Base-by-base conservation (phyloP, 2,888 invertebrate species). In the Drosophila prostipennis region DNA sequence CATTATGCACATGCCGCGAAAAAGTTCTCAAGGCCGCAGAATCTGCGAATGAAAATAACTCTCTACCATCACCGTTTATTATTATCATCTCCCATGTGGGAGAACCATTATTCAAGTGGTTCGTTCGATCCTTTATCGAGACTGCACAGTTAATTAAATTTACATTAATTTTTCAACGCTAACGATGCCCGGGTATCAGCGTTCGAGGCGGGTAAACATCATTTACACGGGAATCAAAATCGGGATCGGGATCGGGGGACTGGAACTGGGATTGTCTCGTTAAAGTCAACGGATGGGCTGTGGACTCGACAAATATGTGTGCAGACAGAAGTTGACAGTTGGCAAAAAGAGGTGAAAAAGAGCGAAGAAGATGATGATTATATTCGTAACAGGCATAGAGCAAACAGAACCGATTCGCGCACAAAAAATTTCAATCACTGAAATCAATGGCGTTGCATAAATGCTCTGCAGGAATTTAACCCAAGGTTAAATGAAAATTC, bases 111-210 rank as follows among this genome's bases (percentile, higher is more conserved):
- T 42, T 48, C 37, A 26, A 40, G 23, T 19, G 37, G 2, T 2
- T 45, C 26, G 2, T 2, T 45, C 26, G 23, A 45, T 46, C 63
- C 56, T 61, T 53, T 52, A 67, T 58, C 52, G 52, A 59, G 45
- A 6, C 39, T 29, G 42, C 34, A 48, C 51, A 77, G 70, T 85
- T 80, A 70, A 81, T 85, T 80, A 65, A 86, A 80, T 79, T 70
- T 75, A 49, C 71, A 77, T 81, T 78, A 26, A 59, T 58, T 49
- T 72, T 65, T 26, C 49, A 49, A 14, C 32, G 34, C 46, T 56
- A 76, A 70, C 64, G 39, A 43, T 39, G 56, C 46, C 34, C 34
- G 43, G 32, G 32, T 49, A 67, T 58, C 57, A 58, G 56, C 64
- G 6, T 52, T 29, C 36, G 52, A 49, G 48, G 29, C 48, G 43